Base-by-base conservation (phyloP, 2,888 invertebrate species). In the Pseudoips prasinana region DNA sequence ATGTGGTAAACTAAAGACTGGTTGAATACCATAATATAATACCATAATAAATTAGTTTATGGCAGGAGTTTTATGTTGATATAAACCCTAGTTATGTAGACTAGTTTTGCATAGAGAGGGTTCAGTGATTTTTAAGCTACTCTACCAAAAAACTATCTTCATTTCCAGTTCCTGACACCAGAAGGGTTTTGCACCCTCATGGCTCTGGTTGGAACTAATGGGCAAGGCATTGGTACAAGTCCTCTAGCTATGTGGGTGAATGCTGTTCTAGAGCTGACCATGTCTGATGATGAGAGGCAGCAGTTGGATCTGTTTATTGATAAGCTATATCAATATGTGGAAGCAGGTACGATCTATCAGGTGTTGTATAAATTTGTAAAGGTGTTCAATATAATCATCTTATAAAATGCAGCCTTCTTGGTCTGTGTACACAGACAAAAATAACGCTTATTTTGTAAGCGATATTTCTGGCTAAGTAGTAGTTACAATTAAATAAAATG, bases 161-260 rank as follows among this genome's bases (percentile, higher is more conserved):
- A n/a, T 20, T 38, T 36, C 24, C 70, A 90, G 92, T 92, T 87
- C 51, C 90, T 96, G 26, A 95, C 95, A 5, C 92, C 94, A 0
- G 95, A 95, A 51, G 97, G 97, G 0, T 98, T 98, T 72, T 92
- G 92, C 50, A 76, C 90, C 0, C 58, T 92, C 0, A 89, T 92
- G 88, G 94, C 94, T 0, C 68, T 95, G 11, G 79, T 92, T 7
- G 98, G 97, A 3, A 96, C 96, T n/a, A 98, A 98, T 74, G 96
- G 96, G 0, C 98, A 98, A 86, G 98, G 98, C 2, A 94, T 98
- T 33, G 98, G 97, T 1, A 96, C 97, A 0, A 97, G 96, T 73
- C 92, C 97, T 0, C 90, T 98, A 29, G 94, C 96, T 9, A 91
- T 93, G 55, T 98, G 98, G 97, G 95, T 95, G 2, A 92, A 92